Conservation (phyloP, 2,797 vertebrate species). For the Xiphorhynchus erythropygius region DNA sequence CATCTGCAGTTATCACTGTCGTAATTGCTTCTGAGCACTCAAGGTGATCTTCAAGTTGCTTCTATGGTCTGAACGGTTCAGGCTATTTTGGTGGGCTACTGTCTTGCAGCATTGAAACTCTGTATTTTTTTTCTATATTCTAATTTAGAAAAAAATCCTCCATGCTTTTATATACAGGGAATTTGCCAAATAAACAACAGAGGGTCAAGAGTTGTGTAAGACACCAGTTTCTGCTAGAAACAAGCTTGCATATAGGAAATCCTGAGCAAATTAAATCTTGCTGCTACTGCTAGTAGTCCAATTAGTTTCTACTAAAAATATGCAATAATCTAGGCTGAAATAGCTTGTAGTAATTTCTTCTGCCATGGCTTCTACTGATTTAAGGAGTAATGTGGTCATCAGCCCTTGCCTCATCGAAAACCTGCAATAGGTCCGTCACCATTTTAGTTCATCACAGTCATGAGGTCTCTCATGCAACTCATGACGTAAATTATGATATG, state of each 20-base stretch:
- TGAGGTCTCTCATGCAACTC: not conserved
- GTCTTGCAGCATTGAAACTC: not conserved
- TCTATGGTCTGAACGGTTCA: not conserved
- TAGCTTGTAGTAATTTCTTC: not conserved
- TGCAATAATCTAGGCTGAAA: not conserved
- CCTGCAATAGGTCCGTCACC: not conserved
- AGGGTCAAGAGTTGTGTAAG: not conserved
- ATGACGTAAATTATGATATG: not conserved
- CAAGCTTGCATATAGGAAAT: not conserved
- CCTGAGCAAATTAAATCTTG: not conserved
- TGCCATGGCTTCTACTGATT: not conserved
- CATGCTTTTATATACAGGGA: not conserved
- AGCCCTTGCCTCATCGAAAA: not conserved
- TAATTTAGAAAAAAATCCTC: not conserved
- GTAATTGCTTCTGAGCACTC: conserved; percentile 63
- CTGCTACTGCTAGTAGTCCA: not conserved
- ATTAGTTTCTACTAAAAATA: not conserved
- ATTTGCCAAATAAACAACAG: not conserved
- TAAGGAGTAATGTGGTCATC: not conserved
- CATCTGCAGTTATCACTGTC: conserved; percentile 62
- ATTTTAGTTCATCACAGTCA: not conserved
- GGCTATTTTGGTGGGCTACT: not conserved
- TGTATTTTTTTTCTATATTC: not conserved
- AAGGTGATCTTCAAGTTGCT: conserved; percentile 64
- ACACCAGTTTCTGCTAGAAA: not conserved